These are phyloP conservation scores for Neosilurus hyrtlii DNA, from an alignment of 2,797 vertebrate genomes.

Conservation along the genomic window DNA sequence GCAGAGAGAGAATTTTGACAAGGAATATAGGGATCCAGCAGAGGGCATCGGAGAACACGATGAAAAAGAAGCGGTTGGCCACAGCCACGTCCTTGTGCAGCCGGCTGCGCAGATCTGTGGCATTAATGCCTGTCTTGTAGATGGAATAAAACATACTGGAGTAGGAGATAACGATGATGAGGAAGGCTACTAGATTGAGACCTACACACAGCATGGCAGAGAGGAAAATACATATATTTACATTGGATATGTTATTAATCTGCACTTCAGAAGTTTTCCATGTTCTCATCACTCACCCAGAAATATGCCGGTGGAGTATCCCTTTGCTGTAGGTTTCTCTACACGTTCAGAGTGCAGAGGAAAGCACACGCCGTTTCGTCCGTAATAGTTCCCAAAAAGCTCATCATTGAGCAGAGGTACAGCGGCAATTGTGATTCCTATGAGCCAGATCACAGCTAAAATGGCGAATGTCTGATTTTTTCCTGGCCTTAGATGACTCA, in stretches of 20 bases:
- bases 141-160: conserved; percentile 80
- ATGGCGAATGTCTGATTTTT: conserved; percentile 72
- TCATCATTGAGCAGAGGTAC: conserved; percentile 79
- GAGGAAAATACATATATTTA: background rate
- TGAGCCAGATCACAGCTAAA: conserved; percentile 75
- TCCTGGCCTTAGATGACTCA: conserved; percentile 77
- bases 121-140: conserved; percentile 75
- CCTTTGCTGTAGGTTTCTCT: conserved; percentile 77
- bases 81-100: conserved; percentile 72
- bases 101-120: conserved; percentile 69
- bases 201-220: conserved; percentile 52
- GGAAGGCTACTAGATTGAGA: conserved; percentile 67
- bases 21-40: conserved; percentile 80
- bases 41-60: conserved; percentile 79
- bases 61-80: conserved; percentile 70
- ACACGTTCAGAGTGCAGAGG: conserved; percentile 80
- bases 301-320: conserved; percentile 84
- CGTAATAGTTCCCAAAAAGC: conserved; percentile 84
- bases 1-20: conserved; percentile 67
- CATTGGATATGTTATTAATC: background rate
- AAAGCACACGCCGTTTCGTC: conserved; percentile 84
- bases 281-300: conserved; percentile 71
- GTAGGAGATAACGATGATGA: conserved; percentile 69
- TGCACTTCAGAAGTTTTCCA: background rate
- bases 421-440: conserved; percentile 77